Base-by-base conservation (phyloP, 2,113 vertebrate species). In the Cinclus mexicanus region DNA sequence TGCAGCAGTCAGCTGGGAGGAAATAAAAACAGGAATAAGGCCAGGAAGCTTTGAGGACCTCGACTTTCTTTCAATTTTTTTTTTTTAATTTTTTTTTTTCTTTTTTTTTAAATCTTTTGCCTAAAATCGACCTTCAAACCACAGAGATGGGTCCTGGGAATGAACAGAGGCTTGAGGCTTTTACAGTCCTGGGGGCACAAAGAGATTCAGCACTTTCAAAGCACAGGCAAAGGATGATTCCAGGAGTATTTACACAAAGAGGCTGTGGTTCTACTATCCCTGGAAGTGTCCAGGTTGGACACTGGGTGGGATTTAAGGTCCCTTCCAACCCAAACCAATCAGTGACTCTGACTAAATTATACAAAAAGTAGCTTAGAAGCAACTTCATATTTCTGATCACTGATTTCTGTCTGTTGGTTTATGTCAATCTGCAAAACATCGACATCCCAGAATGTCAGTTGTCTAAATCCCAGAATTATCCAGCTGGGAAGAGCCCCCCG, bases 401-500 rank as follows among this genome's bases (percentile, higher is more conserved):
- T 49, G 52, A 9, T 12, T 41, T 42, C 22, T 56, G 1, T 13
- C 41, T 24, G 12, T 61, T 50, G 4, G 18, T 61, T 80, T 74
- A 12, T 35, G 23, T 39, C 57, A 35, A 3, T 75, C 59, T 74
- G 56, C 39, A 16, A 39, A 25, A 37, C 35, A 37, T 37, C 35
- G 35, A 37, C 35, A 37, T 37, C 35, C 35, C 35, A 37, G 3
- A 20, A 12, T 55, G 2, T 41, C 37, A n/a, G 16, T 19, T 70
- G 14, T 67, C 24, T 57, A 28, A 80, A 79, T 39, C 39, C n/a
- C 47, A n/a, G 29, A n/a, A 69, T 39, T 12, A 25, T 0, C 39
- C 24, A 0, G 29, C n/a, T 0, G 1, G 56, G 39, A 5, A 16
- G 15, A 20, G 39, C 3, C 39, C 55, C 2, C 0, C 3, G 12